Percentiles rank a stretch among this genome's conserved stretches.
Evolutionary conservation across 2,113 vertebrate species (phyloP).

Genomic region (Tragelaphus imberbis): DNA sequence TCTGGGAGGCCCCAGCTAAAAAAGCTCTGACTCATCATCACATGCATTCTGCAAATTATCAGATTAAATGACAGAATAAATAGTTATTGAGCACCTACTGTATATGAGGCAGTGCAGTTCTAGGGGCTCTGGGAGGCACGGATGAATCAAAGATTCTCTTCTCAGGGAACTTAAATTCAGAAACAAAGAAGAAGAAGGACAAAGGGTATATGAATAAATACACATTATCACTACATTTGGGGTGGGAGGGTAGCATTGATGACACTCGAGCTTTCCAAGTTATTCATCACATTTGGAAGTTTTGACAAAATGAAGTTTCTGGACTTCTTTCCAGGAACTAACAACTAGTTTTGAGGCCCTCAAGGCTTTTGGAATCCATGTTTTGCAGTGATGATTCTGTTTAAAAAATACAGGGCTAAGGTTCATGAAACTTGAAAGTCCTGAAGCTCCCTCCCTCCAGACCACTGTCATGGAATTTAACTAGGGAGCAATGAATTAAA

Average conservation of each 20-base stretch:
- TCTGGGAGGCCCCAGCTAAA: background rate
- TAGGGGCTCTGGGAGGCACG: background rate
- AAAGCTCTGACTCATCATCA: background rate
- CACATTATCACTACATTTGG: background rate
- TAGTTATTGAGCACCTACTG: background rate
- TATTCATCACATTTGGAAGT: background rate
- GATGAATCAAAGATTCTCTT: background rate
- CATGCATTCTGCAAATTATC: background rate
- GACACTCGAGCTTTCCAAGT: background rate
- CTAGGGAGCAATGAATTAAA: background rate
- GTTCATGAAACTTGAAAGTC: background rate
- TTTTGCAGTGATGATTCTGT: background rate
- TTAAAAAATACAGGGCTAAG: background rate
- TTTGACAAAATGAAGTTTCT: background rate
- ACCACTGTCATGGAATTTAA: background rate
- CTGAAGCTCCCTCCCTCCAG: background rate
- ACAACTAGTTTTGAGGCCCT: background rate
- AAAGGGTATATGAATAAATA: background rate
- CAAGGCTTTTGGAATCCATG: background rate
- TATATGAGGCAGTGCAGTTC: background rate
- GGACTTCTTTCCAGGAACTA: background rate
- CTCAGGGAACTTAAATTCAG: background rate
- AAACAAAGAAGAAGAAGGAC: background rate
- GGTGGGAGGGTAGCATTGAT: background rate
- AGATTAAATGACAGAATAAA: background rate